These are phyloP conservation scores for Noctua comes DNA, from an alignment of 2,888 invertebrate genomes.

Conservation along the genomic window DNA sequence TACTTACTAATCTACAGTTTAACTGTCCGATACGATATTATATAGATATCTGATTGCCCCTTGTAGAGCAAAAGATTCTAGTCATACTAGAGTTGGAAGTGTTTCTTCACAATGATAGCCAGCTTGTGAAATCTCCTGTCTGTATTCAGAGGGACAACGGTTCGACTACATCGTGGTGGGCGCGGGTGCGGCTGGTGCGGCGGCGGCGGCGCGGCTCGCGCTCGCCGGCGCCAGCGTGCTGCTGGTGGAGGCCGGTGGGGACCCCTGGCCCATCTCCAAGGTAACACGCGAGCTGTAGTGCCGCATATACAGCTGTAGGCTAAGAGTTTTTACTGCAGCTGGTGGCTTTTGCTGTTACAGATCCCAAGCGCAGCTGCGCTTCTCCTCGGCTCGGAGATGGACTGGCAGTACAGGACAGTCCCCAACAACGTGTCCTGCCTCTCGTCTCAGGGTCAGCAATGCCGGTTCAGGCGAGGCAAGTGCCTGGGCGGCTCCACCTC, in stretches of 20 bases:
- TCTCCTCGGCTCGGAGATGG: constrained; percentile 72
- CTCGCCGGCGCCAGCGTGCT: constrained; percentile 73
- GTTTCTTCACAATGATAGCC: background rate
- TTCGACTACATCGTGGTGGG: constrained; percentile 90
- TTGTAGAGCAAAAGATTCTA: background rate
- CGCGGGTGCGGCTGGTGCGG: constrained; percentile 81
- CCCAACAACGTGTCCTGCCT: constrained; percentile 81
- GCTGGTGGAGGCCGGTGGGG: constrained; percentile 79
- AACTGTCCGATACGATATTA: background rate
- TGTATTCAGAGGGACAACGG: constrained; percentile 71
- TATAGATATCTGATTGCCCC: background rate
- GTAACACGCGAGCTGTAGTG: constrained; percentile 52
- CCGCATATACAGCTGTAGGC: background rate
- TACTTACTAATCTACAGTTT: background rate
- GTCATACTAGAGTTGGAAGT: background rate
- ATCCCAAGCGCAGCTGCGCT: constrained; percentile 71
- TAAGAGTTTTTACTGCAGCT: background rate
- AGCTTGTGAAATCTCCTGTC: background rate
- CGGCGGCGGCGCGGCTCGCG: constrained; percentile 77
- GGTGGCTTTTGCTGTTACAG: constrained; percentile 60
- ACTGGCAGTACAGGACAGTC: constrained; percentile 78
- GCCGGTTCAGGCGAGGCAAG: constrained; percentile 79
- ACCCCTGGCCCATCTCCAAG: constrained; percentile 69
- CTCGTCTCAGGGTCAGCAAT: constrained; percentile 68
- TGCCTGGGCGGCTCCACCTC: constrained; percentile 82